Percentiles rank a stretch among this genome's conserved stretches.
Evolutionary conservation across 2,113 vertebrate genomes (phyloP).

Genomic region (Trogon surrucura): DNA sequence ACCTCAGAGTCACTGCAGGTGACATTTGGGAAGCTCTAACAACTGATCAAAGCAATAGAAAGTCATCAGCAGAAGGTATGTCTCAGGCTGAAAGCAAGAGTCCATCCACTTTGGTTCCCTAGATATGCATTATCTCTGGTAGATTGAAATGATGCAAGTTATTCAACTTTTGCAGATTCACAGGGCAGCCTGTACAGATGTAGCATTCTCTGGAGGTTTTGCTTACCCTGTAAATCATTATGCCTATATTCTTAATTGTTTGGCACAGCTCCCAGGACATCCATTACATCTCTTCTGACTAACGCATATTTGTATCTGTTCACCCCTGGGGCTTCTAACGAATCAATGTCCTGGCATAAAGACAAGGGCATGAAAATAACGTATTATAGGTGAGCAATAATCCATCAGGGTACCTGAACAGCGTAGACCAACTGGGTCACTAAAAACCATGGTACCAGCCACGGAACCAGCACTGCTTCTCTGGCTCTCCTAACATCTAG

Average conservation of each 20-base stretch:
- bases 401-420: neutral
- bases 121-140: neutral
- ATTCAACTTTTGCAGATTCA: neutral
- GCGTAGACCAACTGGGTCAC: neutral
- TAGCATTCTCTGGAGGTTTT: neutral
- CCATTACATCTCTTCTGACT: constrained; percentile 18
- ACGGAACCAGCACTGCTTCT: neutral
- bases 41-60: neutral
- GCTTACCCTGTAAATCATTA: constrained; percentile 17
- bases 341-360: neutral
- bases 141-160: neutral
- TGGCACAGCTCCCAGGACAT: constrained; percentile 43
- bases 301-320: neutral
- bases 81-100: neutral
- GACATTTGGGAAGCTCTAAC: neutral
- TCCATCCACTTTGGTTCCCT: neutral
- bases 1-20: neutral
- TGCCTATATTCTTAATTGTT: constrained; percentile 5
- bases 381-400: neutral
- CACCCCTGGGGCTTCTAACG: neutral
- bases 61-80: neutral
- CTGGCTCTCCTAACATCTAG: neutral
- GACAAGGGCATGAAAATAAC: neutral
- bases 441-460: neutral
- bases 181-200: neutral